These are phyloP conservation scores for Kryptolebias marmoratus DNA, from an alignment of 2,113 vertebrate species.

Conservation along the genomic window DNA sequence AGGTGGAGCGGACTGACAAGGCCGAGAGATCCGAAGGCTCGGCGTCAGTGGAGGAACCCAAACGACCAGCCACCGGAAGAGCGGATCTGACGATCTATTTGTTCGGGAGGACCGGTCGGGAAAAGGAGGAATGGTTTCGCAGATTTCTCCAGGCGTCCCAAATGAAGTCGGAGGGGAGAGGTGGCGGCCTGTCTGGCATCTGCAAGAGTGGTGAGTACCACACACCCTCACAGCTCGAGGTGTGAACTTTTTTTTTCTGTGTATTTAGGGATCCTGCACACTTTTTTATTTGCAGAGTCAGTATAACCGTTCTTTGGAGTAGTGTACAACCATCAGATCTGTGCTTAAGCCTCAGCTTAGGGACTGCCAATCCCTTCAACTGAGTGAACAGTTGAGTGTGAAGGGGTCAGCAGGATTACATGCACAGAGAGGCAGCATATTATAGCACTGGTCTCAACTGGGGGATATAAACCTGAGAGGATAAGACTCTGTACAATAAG, in stretches of 20 bases:
- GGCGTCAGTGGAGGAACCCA: constrained; percentile 80
- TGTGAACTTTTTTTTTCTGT: not conserved
- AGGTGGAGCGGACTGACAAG: constrained; percentile 73
- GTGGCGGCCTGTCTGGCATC: constrained; percentile 73
- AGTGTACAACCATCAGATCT: constrained; percentile 64
- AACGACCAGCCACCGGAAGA: constrained; percentile 77
- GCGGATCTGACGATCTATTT: constrained; percentile 91
- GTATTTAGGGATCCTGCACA: not conserved
- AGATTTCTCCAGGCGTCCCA: constrained; percentile 89
- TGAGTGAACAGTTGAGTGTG: constrained; percentile 63
- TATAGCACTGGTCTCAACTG: constrained; percentile 42
- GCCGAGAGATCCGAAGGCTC: constrained; percentile 67
- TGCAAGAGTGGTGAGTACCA: constrained; percentile 84
- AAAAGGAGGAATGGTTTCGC: constrained; percentile 98
- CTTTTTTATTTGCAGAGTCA: constrained; percentile 6
- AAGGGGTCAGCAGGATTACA: constrained; percentile 76
- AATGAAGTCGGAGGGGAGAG: constrained; percentile 85
- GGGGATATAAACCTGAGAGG: constrained; percentile 45
- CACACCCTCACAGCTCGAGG: not conserved
- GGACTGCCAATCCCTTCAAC: constrained; percentile 63
- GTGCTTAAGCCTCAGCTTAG: constrained; percentile 63
- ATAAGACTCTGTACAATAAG: constrained; percentile 46
- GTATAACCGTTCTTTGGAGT: constrained; percentile 38
- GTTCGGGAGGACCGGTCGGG: constrained; percentile 95
- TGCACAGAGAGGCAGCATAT: constrained; percentile 59